phyloP scores from a whole-genome alignment of 2,888 invertebrate species.

The Biston stratarius region DNA sequence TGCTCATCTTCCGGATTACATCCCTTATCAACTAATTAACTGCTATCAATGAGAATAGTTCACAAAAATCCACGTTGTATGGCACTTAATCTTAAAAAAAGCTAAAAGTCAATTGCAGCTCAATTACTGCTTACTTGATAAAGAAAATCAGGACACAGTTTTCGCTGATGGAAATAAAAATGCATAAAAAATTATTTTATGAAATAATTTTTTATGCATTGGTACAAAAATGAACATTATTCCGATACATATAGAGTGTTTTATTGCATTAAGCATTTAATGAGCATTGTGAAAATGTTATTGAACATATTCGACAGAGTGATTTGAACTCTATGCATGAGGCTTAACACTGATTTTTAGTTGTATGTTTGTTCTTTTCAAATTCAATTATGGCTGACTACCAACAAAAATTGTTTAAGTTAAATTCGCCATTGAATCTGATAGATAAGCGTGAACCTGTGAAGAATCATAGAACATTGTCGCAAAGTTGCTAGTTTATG shows the following conservation, averaged over 20 bases:
- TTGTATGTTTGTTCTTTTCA: not conserved
- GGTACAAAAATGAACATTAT: constrained; percentile 13
- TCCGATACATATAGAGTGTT: not conserved
- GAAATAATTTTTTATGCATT: no score
- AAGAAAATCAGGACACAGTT: constrained; percentile 19
- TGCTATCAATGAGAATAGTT: no score
- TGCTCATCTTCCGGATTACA: no score
- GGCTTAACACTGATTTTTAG: not conserved
- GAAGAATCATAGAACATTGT: no score
- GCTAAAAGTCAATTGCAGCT: not conserved
- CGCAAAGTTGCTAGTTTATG: no score
- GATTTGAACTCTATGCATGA: not conserved
- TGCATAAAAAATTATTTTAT: not conserved
- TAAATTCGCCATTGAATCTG: no score
- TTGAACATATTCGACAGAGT: not conserved
- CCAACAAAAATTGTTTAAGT: no score
- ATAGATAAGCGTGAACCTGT: not conserved
- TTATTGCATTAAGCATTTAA: not conserved
- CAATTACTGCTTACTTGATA: constrained; percentile 21
- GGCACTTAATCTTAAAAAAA: not conserved
- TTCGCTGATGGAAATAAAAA: constrained; percentile 1
- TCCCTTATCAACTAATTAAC: no score
- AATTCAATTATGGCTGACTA: not conserved
- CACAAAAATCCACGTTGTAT: no score
- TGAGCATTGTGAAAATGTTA: constrained; percentile 3